Evolutionary conservation across 2,797 vertebrate species (phyloP), one percentile per base, ranked within the genome.

Genomic region (Coreius guichenoti): DNA sequence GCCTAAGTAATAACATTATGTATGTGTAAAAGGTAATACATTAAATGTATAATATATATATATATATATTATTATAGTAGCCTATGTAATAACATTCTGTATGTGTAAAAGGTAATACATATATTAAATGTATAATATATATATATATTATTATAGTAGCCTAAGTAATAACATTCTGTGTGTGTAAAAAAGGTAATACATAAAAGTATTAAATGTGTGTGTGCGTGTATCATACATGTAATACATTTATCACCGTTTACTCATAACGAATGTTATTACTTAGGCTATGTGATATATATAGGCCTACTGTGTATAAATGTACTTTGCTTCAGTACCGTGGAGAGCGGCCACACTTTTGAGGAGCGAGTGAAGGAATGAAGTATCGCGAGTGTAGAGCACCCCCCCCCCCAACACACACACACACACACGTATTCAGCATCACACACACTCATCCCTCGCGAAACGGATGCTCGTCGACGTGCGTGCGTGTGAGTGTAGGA

Each of bases 261-360:
- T 17, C 26, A 31, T 14, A 3, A 29, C 26, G 13, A 63, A 63
- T 26, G 5, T 63, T 63, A 26, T 63, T 29, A 14, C 13, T 5
- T 13, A 4, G 26, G 39, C 39, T 39, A 39, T 39, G n/a, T 61
- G 6, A 31, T 31, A 58, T 6, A 3, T 21, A 21, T 36, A 39
- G 39, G 39, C 8, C 8, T 39, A 9, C 8, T 9, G 7, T 9
- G 7, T 23, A 56, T 56, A 56, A 21, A 54, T 8, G 4, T 1
- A 11, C 21, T n/a, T 56, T n/a, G 14, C 68, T 91, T 93, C 92
- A 92, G 90, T 84, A 89, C 91, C 91, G 87, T 86, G 91, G 90
- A 91, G 56, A 92, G 91, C 87, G 89, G 88, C 84, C 26, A 31
- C 61, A 17, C 26, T 63, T 14, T 29, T 14, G 58, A 63, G 5